These are phyloP conservation scores for Drosophila maculinotata DNA, from an alignment of 2,888 invertebrate species.

Conservation along the genomic window DNA sequence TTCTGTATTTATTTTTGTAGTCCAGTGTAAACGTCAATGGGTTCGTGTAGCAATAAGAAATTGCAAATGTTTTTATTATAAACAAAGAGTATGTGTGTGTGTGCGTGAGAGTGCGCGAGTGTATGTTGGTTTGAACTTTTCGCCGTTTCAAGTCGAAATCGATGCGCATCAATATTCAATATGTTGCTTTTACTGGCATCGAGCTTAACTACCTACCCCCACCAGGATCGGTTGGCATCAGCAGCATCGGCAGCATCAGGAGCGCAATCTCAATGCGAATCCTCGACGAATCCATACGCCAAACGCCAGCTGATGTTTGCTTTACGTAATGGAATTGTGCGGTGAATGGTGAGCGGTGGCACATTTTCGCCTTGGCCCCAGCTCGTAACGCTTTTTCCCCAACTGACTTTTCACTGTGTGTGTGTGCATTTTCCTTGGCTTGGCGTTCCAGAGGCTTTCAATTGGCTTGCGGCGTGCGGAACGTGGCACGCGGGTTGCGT, in stretches of 20 bases:
- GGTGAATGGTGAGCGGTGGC: slow-evolving; percentile 70
- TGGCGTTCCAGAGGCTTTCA: slow-evolving; percentile 44
- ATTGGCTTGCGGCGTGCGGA: slow-evolving; percentile 53
- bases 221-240: neutral
- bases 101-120: slow-evolving; percentile 10
- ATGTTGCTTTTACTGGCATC: slow-evolving; percentile 74
- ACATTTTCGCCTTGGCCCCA: slow-evolving; percentile 58
- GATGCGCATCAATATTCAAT: slow-evolving; percentile 80
- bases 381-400: slow-evolving; percentile 20
- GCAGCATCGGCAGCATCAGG: neutral
- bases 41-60: slow-evolving; percentile 56
- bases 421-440: slow-evolving; percentile 50
- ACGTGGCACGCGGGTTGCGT: slow-evolving; percentile 24
- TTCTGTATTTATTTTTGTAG: slow-evolving; percentile 29
- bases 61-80: slow-evolving; percentile 79
- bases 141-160: slow-evolving; percentile 75
- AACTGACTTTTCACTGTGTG: slow-evolving; percentile 51
- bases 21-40: slow-evolving; percentile 46
- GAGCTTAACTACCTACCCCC: slow-evolving; percentile 14
- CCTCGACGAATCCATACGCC: slow-evolving; percentile 65
- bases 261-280: slow-evolving; percentile 59
- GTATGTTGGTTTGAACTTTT: slow-evolving; percentile 61
- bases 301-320: slow-evolving; percentile 77
- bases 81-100: slow-evolving; percentile 55
- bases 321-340: slow-evolving; percentile 79